A percentile compares a stretch with the other conserved stretches of the same genome.
phyloP scores from a whole-genome alignment of 2,797 vertebrate genomes.

The Myotis planiceps region DNA sequence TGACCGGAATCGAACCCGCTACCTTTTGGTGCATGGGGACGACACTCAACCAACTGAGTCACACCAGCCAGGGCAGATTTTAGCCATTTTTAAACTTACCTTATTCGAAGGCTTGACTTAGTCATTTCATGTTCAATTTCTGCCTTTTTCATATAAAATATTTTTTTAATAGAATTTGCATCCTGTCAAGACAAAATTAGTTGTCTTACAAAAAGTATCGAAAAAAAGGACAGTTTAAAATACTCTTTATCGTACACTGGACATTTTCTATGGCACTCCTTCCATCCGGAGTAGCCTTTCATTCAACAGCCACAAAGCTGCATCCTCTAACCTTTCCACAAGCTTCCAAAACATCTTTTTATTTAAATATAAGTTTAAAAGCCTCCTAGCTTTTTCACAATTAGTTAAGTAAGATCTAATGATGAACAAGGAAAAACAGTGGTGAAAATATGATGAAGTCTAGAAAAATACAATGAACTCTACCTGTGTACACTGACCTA shows the following conservation, averaged over 20 bases:
- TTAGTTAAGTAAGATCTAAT: constrained; percentile 28
- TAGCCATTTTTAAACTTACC: constrained; percentile 85
- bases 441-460: constrained; percentile 17
- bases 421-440: background rate
- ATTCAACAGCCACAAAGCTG: background rate
- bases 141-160: constrained; percentile 96
- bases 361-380: constrained; percentile 25
- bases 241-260: background rate
- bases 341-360: constrained; percentile 13
- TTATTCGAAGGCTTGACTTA: constrained; percentile 97
- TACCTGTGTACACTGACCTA: constrained; percentile 27
- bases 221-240: background rate
- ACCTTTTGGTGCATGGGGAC: background rate
- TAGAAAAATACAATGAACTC: background rate
- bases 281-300: background rate
- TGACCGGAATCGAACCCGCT: background rate
- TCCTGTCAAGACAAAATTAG: constrained; percentile 89
- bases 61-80: background rate
- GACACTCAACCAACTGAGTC: background rate
- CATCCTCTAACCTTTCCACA: background rate
- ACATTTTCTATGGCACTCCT: background rate
- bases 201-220: constrained; percentile 59
- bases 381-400: background rate
- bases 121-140: constrained; percentile 97
- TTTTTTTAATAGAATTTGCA: constrained; percentile 98